Percentiles rank a stretch among this genome's conserved stretches.
These are phyloP conservation scores for Caradrina clavipalpis DNA, from an alignment of 2,888 invertebrate species.

Conservation along the genomic window DNA sequence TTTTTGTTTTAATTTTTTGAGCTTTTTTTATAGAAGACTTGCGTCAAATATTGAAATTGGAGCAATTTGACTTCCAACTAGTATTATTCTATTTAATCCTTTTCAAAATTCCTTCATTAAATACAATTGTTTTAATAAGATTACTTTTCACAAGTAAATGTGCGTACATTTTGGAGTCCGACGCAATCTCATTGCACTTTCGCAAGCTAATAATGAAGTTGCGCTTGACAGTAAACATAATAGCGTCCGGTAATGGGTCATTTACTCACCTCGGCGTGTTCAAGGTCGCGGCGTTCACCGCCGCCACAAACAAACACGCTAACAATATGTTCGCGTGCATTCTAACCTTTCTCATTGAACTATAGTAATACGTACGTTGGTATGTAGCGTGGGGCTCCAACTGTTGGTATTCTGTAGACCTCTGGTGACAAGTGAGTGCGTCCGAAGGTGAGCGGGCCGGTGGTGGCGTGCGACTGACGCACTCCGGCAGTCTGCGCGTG, in stretches of 20 bases:
- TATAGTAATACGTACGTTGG: constrained; percentile 52
- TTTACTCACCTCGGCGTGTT: constrained; percentile 63
- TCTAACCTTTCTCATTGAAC: constrained; percentile 28
- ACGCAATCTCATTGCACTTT: neutral
- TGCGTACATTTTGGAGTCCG: neutral
- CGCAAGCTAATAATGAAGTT: neutral
- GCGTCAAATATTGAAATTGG: no score
- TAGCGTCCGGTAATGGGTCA: constrained; percentile 10
- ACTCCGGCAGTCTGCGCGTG: constrained; percentile 16
- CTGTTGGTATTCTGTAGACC: constrained; percentile 30
- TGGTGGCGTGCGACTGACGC: constrained; percentile 18
- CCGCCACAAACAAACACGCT: constrained; percentile 45
- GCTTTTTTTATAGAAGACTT: no score
- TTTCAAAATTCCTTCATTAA: no score
- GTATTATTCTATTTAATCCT: no score
- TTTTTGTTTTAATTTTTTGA: no score
- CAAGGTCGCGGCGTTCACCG: constrained; percentile 72
- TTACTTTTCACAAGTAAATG: no score
- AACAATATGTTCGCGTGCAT: constrained; percentile 50
- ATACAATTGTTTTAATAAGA: no score
- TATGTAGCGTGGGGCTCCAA: constrained; percentile 19
- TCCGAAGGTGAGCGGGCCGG: constrained; percentile 12
- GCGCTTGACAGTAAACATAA: constrained; percentile 9
- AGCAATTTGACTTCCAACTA: no score
- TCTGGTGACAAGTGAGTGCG: constrained; percentile 41